phyloP scores from a whole-genome alignment of 2,888 invertebrate genomes.

The Cantharis rustica region DNA sequence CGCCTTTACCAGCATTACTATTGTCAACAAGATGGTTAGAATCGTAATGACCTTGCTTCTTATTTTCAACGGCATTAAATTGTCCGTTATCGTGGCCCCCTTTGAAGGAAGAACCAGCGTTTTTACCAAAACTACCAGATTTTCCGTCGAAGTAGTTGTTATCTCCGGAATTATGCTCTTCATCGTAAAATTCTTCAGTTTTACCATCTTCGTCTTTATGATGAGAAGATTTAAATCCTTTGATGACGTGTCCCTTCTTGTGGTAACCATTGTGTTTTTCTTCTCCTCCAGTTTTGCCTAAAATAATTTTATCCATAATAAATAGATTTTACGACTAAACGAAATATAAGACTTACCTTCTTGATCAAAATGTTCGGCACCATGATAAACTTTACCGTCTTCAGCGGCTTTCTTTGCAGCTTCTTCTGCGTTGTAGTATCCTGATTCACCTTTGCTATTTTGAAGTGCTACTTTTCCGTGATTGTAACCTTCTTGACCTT shows the following conservation, averaged over 20 bases:
- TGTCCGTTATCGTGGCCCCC: constrained; percentile 65
- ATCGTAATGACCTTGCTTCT: constrained; percentile 64
- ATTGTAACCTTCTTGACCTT: constrained; percentile 63
- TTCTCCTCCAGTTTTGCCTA: constrained; percentile 61
- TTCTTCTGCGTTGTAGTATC: constrained; percentile 62
- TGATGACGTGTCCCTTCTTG: constrained; percentile 68
- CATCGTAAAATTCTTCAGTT: constrained; percentile 68
- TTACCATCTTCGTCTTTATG: constrained; percentile 71
- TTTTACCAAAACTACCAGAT: constrained; percentile 64
- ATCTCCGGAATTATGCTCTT: constrained; percentile 67
- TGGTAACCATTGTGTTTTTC: constrained; percentile 63
- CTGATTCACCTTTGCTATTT: constrained; percentile 56
- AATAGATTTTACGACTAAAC: constrained; percentile 16
- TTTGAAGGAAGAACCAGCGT: constrained; percentile 62
- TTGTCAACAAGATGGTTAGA: constrained; percentile 63
- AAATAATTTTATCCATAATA: constrained; percentile 5
- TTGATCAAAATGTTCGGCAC: constrained; percentile 63
- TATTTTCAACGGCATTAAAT: constrained; percentile 62
- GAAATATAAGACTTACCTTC: constrained; percentile 55
- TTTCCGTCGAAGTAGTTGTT: constrained; percentile 63
- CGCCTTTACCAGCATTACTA: constrained; percentile 64
- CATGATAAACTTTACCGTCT: constrained; percentile 65
- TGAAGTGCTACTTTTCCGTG: constrained; percentile 59
- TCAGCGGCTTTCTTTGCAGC: constrained; percentile 64
- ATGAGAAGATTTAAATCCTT: constrained; percentile 69